Conservation (phyloP, 2,797 vertebrate species). For the Coracias cyanogaster region DNA sequence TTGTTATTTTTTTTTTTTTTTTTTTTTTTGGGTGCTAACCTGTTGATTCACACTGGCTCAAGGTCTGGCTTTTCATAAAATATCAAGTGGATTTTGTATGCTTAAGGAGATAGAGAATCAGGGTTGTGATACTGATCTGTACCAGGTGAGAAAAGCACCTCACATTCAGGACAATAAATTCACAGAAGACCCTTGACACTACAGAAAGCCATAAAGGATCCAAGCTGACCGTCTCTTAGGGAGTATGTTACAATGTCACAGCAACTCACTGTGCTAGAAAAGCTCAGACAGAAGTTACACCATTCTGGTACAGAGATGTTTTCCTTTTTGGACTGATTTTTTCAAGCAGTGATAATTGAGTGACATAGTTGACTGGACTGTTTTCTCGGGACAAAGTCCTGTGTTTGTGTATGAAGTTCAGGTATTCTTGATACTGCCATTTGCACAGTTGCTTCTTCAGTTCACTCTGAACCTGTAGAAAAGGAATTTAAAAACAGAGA, state of each 20-base stretch:
- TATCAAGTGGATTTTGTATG: neutral
- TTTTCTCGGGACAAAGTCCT: slow-evolving; percentile 69
- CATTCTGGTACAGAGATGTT: slow-evolving; percentile 48
- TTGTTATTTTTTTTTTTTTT: accelerated
- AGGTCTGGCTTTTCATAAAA: neutral
- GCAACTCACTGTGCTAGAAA: neutral
- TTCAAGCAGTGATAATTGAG: slow-evolving; percentile 82
- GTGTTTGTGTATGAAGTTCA: slow-evolving; percentile 79
- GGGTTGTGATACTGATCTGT: neutral
- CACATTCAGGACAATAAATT: neutral
- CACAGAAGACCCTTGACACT: neutral
- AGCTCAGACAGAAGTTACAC: slow-evolving; percentile 81
- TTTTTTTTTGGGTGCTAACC: neutral
- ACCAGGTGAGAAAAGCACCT: neutral
- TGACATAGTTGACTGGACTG: slow-evolving; percentile 72
- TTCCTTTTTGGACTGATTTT: slow-evolving; percentile 72
- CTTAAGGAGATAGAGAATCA: neutral
- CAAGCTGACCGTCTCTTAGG: accelerated
- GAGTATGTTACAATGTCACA: neutral
- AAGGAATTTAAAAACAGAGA: neutral
- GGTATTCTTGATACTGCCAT: slow-evolving; percentile 81
- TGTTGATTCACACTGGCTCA: neutral
- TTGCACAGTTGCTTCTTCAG: slow-evolving; percentile 83
- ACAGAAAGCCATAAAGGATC: neutral
- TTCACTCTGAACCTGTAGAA: slow-evolving; percentile 85